A percentile compares a stretch with the other conserved stretches of the same genome.
phyloP scores from a whole-genome alignment of 2,113 vertebrate genomes.

The Heterochromis multidens region DNA sequence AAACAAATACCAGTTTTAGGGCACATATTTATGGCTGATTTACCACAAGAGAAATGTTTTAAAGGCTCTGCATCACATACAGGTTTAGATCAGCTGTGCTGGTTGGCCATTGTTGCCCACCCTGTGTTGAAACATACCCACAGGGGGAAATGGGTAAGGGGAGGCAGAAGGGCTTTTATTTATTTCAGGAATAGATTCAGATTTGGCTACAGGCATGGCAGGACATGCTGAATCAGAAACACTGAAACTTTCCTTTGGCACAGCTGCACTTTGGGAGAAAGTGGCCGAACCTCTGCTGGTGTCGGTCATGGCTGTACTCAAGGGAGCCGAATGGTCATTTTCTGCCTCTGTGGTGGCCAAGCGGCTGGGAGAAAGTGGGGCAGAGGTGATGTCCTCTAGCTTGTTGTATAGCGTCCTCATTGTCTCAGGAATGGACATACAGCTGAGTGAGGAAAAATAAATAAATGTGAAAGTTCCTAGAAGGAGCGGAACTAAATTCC shows the following conservation, averaged over 20 bases:
- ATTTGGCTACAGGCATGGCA: conserved; percentile 30
- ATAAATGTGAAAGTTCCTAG: neutral
- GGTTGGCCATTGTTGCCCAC: conserved; percentile 12
- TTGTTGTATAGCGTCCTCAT: conserved; percentile 75
- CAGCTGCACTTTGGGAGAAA: conserved; percentile 21
- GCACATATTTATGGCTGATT: neutral
- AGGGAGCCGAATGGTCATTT: neutral
- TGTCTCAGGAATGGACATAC: conserved; percentile 81
- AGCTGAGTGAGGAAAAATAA: conserved; percentile 57
- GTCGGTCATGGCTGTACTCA: neutral
- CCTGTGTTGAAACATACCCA: conserved; percentile 37
- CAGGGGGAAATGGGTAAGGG: conserved; percentile 16
- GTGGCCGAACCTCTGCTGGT: neutral
- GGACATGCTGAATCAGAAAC: conserved; percentile 15
- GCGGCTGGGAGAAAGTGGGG: neutral
- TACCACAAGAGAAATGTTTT: neutral
- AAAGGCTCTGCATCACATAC: neutral
- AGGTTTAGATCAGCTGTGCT: conserved; percentile 20
- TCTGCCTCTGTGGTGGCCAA: neutral
- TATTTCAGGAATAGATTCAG: conserved; percentile 34
- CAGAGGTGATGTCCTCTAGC: conserved; percentile 9
- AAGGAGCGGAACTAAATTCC: neutral
- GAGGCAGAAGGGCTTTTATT: conserved; percentile 31
- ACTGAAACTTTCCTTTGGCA: neutral
- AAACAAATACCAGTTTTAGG: neutral